Percentiles rank a stretch among this genome's conserved stretches.
These are phyloP conservation scores for Phoebastria nigripes DNA, from an alignment of 2,797 vertebrate species.

Conservation along the genomic window DNA sequence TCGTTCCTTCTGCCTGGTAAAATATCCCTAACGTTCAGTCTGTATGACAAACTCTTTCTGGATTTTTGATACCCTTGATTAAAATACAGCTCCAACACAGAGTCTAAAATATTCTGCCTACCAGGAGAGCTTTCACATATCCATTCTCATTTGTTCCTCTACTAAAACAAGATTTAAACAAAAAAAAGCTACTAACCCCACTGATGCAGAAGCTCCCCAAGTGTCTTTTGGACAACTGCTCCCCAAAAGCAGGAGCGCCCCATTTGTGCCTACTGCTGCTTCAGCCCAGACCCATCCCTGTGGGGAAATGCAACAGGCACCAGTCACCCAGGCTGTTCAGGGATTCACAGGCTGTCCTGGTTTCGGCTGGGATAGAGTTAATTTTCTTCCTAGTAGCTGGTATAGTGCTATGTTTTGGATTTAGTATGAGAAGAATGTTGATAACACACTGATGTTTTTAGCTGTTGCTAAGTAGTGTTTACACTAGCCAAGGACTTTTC, in stretches of 20 bases:
- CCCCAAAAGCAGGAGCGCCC: background rate
- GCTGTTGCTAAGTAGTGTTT: too few species aligned
- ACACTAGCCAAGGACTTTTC: too few species aligned
- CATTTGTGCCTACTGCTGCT: background rate
- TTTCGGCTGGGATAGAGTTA: too few species aligned
- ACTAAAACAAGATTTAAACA: background rate
- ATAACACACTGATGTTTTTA: too few species aligned
- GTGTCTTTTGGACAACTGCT: background rate
- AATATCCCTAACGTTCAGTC: background rate
- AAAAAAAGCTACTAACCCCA: background rate
- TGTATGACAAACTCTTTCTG: background rate
- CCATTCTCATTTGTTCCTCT: background rate
- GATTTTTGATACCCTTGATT: background rate
- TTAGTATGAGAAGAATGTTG: too few species aligned
- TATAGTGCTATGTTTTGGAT: too few species aligned
- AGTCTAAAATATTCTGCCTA: background rate
- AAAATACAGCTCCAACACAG: background rate
- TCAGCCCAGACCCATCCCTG: rapidly evolving
- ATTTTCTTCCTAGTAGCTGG: too few species aligned
- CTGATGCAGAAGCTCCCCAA: background rate
- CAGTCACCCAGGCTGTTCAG: background rate
- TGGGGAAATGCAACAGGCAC: background rate
- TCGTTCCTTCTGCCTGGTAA: background rate
- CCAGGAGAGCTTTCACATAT: background rate
- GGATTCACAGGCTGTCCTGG: background rate